Percentiles rank a stretch among this genome's conserved stretches.
phyloP scores from a whole-genome alignment of 2,797 vertebrate genomes.

The Cetoscarus ocellatus region DNA sequence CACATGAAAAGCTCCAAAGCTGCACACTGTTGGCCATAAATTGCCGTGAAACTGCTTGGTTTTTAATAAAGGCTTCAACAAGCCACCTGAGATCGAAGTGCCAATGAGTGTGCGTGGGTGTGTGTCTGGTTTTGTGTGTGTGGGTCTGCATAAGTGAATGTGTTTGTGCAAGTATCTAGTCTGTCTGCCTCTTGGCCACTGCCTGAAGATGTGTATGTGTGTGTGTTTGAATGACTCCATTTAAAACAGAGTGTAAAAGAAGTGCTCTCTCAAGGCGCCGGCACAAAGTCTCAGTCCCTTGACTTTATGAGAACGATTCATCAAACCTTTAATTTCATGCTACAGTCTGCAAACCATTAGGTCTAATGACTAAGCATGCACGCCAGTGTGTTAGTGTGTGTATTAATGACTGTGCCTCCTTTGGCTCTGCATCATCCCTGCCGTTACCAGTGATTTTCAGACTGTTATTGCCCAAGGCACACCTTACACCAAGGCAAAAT shows the following conservation, averaged over 20 bases:
- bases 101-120: slow-evolving; percentile 25
- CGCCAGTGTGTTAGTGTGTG: slow-evolving; percentile 58
- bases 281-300: slow-evolving; percentile 64
- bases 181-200: slow-evolving; percentile 11
- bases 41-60: slow-evolving; percentile 73
- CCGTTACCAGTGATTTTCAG: background rate
- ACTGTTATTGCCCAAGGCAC: no score
- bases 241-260: slow-evolving; percentile 46
- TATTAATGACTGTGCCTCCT: slow-evolving; percentile 64
- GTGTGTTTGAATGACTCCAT: slow-evolving; percentile 41
- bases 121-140: background rate
- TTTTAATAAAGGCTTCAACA: slow-evolving; percentile 80
- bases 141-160: background rate
- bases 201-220: slow-evolving; percentile 11
- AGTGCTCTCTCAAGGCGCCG: slow-evolving; percentile 42
- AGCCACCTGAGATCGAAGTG: slow-evolving; percentile 67
- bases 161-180: background rate
- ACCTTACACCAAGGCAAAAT: no score
- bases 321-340: slow-evolving; percentile 81
- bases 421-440: slow-evolving; percentile 57
- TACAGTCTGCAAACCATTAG: slow-evolving; percentile 74
- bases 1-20: slow-evolving; percentile 46
- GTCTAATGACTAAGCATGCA: slow-evolving; percentile 72
- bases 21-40: slow-evolving; percentile 60
- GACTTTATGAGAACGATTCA: slow-evolving; percentile 76